A percentile compares a stretch with the other conserved stretches of the same genome.
phyloP scores from a whole-genome alignment of 2,888 invertebrate genomes.

The Ichneumon xanthorius region DNA sequence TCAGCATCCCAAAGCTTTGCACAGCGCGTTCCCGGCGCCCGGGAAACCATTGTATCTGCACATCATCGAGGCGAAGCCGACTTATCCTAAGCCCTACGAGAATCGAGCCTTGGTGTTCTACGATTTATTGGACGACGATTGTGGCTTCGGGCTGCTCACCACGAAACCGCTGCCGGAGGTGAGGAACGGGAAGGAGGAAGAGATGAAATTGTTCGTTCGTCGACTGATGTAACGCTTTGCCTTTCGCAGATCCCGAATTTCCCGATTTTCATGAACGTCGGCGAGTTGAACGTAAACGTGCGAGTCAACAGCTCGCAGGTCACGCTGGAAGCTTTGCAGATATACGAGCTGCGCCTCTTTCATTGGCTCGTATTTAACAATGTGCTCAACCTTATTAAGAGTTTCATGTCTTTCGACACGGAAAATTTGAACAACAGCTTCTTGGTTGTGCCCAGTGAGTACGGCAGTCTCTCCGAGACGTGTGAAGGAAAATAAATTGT shows the following conservation, averaged over 20 bases:
- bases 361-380: no score
- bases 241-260: constrained; percentile 86
- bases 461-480: no score
- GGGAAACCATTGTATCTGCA: constrained; percentile 86
- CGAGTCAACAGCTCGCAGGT: constrained; percentile 86
- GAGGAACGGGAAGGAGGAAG: constrained; percentile 81
- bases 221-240: constrained; percentile 25
- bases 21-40: constrained; percentile 80
- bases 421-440: no score
- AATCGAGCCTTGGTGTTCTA: constrained; percentile 86
- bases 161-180: constrained; percentile 87
- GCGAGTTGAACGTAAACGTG: constrained; percentile 86
- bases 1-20: constrained; percentile 86
- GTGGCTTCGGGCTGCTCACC: constrained; percentile 89
- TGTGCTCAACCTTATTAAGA: no score
- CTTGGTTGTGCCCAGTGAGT: no score
- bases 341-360: no score
- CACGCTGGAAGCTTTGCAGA: constrained; percentile 95
- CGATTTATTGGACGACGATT: constrained; percentile 85
- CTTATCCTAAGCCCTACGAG: constrained; percentile 84
- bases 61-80: constrained; percentile 86
- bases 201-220: background rate
- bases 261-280: constrained; percentile 90
- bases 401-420: no score
- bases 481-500: no score